Base-by-base conservation (phyloP, 2,797 vertebrate species). In the Melanotaenia parkinsoni region DNA sequence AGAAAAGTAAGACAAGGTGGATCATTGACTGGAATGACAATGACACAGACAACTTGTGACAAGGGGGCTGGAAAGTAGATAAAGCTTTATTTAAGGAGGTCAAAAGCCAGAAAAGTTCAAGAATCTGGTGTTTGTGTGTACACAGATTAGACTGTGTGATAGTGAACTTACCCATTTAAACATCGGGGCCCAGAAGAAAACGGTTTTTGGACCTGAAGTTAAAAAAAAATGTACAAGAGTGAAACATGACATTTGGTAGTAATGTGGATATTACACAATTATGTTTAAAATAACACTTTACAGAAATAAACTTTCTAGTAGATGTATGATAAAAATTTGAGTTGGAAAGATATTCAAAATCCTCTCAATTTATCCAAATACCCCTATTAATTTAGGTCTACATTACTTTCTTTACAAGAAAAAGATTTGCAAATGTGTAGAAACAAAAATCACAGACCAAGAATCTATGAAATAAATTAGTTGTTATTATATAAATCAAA, bases 151-250 rank as follows among this genome's bases (percentile, higher is more conserved):
- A 59, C 20, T 43, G 50, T 43, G 56, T 45, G 3, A 63, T 59
- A 64, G 63, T 30, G 5, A 1, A 91, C 95, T 94, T 93, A 99
- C 98, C 98, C 98, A 99, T 96, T 99, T 99, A 94, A 99, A 99
- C 93, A 99, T 0, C 16, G 98, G 98, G 67, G 98, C 97, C 98
- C 98, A 99, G 94, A 99, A 99, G 92, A 99, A 99, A 77, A 99
- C 96, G 1, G 98, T 99, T 93, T 91, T 98, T 65, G 98, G 98
- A 93, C 98, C 98, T 99, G 22, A 90, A 82, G 63, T 47, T 61
- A 57, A 77, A 70, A 47, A 26, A 71, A 45, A 70, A 67, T 61
- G 40, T 66, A 57, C 70, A 67, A 40, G 72, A 40, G 0, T 8
- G 7, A 56, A 63, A 72, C 1, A 11, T 77, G 3, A 74, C 6